Percentiles rank a stretch among this genome's conserved stretches.
Conservation (phyloP, 2,113 vertebrate genomes). For the Vanacampus margaritifer region DNA sequence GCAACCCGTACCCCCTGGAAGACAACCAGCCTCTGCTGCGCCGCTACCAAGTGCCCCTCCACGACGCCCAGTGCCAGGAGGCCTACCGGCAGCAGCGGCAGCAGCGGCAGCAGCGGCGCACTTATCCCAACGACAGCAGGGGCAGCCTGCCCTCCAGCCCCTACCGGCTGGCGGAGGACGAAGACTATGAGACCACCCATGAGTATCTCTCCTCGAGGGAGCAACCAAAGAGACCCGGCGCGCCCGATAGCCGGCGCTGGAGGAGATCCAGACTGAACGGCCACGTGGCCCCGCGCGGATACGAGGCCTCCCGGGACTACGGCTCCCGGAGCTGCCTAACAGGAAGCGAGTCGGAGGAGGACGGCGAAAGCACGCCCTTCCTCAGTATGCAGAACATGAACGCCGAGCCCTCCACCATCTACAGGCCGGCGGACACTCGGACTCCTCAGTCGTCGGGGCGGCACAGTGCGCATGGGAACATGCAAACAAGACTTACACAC, state of each 20-base stretch:
- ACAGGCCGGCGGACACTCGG: slow-evolving; percentile 85
- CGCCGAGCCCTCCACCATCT: slow-evolving; percentile 82
- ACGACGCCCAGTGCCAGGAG: slow-evolving; percentile 85
- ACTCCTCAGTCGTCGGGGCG: slow-evolving; percentile 87
- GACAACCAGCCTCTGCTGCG: slow-evolving; percentile 90
- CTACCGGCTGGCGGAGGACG: slow-evolving; percentile 87
- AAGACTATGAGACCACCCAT: slow-evolving; percentile 96
- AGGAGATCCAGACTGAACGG: slow-evolving; percentile 90
- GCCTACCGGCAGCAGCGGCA: slow-evolving; percentile 89
- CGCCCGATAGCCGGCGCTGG: slow-evolving; percentile 83
- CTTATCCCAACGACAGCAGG: slow-evolving; percentile 88
- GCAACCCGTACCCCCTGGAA: slow-evolving; percentile 82
- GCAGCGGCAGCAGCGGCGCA: slow-evolving; percentile 88
- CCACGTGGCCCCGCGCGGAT: slow-evolving; percentile 87
- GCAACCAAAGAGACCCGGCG: slow-evolving; percentile 80
- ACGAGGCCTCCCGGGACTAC: slow-evolving; percentile 83
- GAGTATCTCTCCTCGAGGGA: slow-evolving; percentile 90
- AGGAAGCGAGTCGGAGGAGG: slow-evolving; percentile 88
- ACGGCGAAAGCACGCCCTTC: slow-evolving; percentile 94
- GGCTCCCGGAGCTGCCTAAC: slow-evolving; percentile 93
- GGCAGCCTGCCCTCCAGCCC: slow-evolving; percentile 94
- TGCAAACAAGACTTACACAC: slow-evolving; percentile 81
- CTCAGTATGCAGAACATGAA: slow-evolving; percentile 91
- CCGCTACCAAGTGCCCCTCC: slow-evolving; percentile 83
- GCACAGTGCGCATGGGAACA: slow-evolving; percentile 75